These are phyloP conservation scores for Poecilia latipinna DNA, from an alignment of 2,113 vertebrate species.

Conservation along the genomic window DNA sequence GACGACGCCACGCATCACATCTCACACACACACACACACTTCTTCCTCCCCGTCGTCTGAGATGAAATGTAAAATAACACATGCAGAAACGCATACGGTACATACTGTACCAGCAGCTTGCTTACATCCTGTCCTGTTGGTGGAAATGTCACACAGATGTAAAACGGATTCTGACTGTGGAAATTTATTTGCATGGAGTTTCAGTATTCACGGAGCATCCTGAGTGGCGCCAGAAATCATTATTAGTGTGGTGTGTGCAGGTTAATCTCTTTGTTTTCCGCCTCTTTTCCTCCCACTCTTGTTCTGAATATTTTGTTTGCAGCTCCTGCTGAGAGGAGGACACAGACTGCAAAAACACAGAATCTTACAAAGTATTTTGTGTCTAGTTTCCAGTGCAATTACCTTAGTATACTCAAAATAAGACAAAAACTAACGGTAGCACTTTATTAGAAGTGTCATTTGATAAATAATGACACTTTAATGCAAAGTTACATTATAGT, in stretches of 20 bases:
- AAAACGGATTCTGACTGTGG: conserved; percentile 13
- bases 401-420: too few relatives aligned
- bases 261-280: conserved; percentile 16
- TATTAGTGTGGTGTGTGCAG: conserved; percentile 10
- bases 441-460: too few relatives aligned
- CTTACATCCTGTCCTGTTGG: not conserved
- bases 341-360: not conserved
- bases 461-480: too few relatives aligned
- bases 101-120: not conserved
- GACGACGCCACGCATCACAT: conserved; percentile 28
- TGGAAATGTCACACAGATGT: conserved; percentile 40
- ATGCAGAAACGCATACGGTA: conserved; percentile 5
- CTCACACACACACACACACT: not conserved
- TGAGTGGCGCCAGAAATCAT: not conserved
- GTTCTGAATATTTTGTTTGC: conserved; percentile 26
- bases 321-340: not conserved
- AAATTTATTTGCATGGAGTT: conserved; percentile 31
- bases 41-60: not conserved
- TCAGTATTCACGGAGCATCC: not conserved
- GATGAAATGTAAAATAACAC: conserved; percentile 28
- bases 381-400: too few relatives aligned
- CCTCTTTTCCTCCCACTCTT: conserved; percentile 30
- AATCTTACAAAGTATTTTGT: too few relatives aligned
- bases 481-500: too few relatives aligned
- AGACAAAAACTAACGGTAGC: too few relatives aligned